Conservation (phyloP, 2,888 invertebrate genomes). For the Agonopterix arenella region DNA sequence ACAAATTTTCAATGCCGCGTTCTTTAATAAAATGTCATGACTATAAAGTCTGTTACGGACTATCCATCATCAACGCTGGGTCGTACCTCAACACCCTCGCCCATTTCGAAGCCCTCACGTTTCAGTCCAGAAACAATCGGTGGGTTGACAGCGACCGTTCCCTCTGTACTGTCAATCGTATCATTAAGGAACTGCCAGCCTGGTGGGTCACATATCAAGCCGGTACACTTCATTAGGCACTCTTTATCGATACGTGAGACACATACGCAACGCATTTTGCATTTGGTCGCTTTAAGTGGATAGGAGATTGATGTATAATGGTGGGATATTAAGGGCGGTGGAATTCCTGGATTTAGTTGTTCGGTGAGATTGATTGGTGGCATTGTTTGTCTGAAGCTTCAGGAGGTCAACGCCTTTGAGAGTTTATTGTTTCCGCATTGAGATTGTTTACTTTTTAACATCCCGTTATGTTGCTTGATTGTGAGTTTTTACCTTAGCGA, state of each 20-base stretch:
- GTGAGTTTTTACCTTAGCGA: no score
- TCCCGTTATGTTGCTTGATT: no score
- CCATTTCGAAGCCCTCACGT: slow-evolving; percentile 33
- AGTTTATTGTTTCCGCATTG: no score
- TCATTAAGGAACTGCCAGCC: slow-evolving; percentile 52
- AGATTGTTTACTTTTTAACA: no score
- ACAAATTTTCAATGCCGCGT: no score
- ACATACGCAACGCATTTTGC: slow-evolving; percentile 54
- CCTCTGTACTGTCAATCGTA: slow-evolving; percentile 68
- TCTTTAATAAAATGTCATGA: no score
- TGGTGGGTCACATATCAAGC: slow-evolving; percentile 63
- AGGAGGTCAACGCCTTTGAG: neutral
- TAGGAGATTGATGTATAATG: slow-evolving; percentile 64
- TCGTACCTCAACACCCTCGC: slow-evolving; percentile 16
- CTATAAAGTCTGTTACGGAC: no score
- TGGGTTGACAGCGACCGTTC: slow-evolving; percentile 45
- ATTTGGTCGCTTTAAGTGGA: slow-evolving; percentile 45
- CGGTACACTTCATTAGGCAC: slow-evolving; percentile 65
- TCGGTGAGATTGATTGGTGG: neutral
- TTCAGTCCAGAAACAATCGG: slow-evolving; percentile 62
- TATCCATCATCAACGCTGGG: no score
- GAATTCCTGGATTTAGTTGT: neutral
- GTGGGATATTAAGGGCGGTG: slow-evolving; percentile 40
- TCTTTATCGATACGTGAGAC: slow-evolving; percentile 51
- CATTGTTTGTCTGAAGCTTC: neutral